phyloP scores from a whole-genome alignment of 2,888 invertebrate species.

The Helleia helle region DNA sequence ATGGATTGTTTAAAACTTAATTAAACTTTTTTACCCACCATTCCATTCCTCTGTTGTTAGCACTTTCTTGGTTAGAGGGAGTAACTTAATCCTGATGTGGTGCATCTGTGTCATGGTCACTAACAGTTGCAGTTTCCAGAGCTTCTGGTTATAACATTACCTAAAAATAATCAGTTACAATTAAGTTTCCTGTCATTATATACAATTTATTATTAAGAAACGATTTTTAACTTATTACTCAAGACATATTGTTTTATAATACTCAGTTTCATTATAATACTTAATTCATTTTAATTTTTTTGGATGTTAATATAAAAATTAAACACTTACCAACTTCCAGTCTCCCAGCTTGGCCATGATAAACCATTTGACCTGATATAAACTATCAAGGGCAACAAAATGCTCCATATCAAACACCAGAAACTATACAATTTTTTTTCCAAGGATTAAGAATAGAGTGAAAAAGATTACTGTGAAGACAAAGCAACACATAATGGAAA shows the following conservation, averaged over 20 bases:
- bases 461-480: too few relatives aligned
- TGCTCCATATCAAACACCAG: constrained; percentile 97
- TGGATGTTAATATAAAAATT: neutral
- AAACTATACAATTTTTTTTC: too few relatives aligned
- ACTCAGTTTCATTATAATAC: too few relatives aligned
- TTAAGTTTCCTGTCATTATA: too few relatives aligned
- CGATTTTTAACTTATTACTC: too few relatives aligned
- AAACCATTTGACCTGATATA: constrained; percentile 99
- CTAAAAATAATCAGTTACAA: constrained; percentile 43
- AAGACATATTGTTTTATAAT: too few relatives aligned
- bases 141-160: constrained; percentile 98
- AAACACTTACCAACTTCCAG: constrained; percentile 77
- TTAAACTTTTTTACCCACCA: constrained; percentile 85
- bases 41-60: constrained; percentile 99
- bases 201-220: too few relatives aligned
- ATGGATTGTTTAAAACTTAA: too few relatives aligned
- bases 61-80: constrained; percentile 99
- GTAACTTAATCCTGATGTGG: constrained; percentile 97
- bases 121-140: constrained; percentile 99
- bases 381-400: constrained; percentile 98
- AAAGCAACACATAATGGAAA: too few relatives aligned
- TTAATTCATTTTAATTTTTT: too few relatives aligned
- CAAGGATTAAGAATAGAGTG: too few relatives aligned
- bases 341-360: constrained; percentile 98
- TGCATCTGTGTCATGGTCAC: constrained; percentile 99